Base-by-base conservation (phyloP, 2,797 vertebrate species). In the Tolypeutes matacus region DNA sequence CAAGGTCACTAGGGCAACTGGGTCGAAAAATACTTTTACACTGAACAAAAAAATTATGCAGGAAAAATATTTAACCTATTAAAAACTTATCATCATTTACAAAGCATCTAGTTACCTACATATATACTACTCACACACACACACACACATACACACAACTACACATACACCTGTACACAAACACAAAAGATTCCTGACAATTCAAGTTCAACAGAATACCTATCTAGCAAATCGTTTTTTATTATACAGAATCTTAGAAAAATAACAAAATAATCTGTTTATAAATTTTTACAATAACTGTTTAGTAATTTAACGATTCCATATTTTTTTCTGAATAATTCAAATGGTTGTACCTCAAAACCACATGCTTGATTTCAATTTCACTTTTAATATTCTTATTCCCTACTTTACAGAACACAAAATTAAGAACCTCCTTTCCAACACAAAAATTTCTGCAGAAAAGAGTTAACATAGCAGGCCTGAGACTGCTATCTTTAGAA, bases 321-420 rank as follows among this genome's bases (percentile, higher is more conserved):
- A 69, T 5, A 70, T 69, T 81, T 81, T 84, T 80, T 89, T 88
- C 73, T 95, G 9, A 95, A 39, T 78, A 95, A 93, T 58, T 84
- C 73, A 82, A 15, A 34, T 77, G 73, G 77, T 70, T 94, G 31
- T 77, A 67, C 4, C 9, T 17, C 7, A 65, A 89, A 94, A 87
- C n/a, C 25, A 62, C 11, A 95, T 75, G 18, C 6, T 64, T 13
- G 20, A 94, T 67, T 92, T 92, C 42, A 86, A 87, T 80, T 42
- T 23, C 51, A 87, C n/a, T 92, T 62, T 78, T 86, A 95, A 92
- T 73, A 82, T 65, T 62, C n/a, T 81, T 88, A 88, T 15, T 88
- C 11, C 23, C 34, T 21, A 80, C 27, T 72, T 58, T 56, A 73
- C 21, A 93, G 29, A 89, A n/a, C 21, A 93, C 92, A 91, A 94